phyloP scores from a whole-genome alignment of 2,113 vertebrate genomes.

The Saguinus imperator region DNA sequence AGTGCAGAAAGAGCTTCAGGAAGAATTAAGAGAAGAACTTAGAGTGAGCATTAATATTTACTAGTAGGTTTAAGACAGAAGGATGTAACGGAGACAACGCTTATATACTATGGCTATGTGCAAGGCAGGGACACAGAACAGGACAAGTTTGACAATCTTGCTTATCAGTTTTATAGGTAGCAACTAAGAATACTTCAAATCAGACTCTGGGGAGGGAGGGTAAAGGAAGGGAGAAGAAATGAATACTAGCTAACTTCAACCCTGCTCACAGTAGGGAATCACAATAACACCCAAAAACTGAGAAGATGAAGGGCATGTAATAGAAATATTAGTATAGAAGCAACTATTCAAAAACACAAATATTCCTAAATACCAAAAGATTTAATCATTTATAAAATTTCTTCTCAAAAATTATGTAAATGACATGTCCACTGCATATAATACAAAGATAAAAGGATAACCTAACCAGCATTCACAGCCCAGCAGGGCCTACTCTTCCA shows the following conservation, averaged over 20 bases:
- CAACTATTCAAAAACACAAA: background rate
- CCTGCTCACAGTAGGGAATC: background rate
- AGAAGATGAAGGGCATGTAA: background rate
- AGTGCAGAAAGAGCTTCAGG: background rate
- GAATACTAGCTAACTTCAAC: background rate
- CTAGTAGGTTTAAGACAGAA: background rate
- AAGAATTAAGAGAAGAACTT: background rate
- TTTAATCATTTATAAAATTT: background rate
- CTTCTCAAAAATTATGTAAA: background rate
- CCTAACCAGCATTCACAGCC: background rate
- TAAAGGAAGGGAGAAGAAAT: background rate
- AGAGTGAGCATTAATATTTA: background rate
- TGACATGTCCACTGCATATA: background rate
- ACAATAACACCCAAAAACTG: background rate
- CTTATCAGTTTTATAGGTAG: background rate
- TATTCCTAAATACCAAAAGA: background rate
- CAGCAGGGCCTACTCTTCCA: background rate
- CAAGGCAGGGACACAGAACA: no score
- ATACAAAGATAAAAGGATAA: background rate
- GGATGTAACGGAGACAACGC: fast-evolving
- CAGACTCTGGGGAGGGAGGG: background rate
- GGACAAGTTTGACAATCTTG: background rate
- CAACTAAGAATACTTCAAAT: background rate
- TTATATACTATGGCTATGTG: no score
- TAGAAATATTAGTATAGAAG: background rate